These are phyloP conservation scores for Melierax canorus DNA, from an alignment of 2,113 vertebrate species.

Conservation along the genomic window DNA sequence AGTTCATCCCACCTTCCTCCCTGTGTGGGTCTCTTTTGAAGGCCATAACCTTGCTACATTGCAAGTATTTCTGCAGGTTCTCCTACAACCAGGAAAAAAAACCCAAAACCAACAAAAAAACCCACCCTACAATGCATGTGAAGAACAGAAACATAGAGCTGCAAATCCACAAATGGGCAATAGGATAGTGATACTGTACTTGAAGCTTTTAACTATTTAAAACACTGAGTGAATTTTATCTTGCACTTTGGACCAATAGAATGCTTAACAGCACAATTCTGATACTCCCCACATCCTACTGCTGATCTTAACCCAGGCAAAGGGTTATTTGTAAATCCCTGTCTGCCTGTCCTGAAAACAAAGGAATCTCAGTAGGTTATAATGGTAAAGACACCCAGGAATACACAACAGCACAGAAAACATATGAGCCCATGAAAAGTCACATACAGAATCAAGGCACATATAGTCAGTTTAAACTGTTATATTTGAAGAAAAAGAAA, in stretches of 20 bases:
- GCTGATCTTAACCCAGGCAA: neutral
- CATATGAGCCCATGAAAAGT: neutral
- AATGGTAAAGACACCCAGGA: neutral
- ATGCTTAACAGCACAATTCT: neutral
- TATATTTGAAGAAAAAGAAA: neutral
- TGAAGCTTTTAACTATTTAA: neutral
- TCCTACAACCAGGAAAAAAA: neutral
- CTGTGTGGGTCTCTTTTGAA: neutral
- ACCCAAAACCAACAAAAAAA: neutral
- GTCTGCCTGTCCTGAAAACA: neutral
- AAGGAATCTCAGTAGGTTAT: neutral
- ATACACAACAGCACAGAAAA: neutral
- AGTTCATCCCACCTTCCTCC: neutral
- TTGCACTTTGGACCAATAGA: neutral
- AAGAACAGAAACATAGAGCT: neutral
- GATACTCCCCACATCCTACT: neutral
- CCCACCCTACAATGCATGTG: rapidly evolving
- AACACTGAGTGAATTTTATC: neutral
- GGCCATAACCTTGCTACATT: neutral
- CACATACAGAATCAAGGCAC: neutral
- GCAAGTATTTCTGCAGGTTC: neutral
- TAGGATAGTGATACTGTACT: neutral
- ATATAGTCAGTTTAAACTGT: neutral
- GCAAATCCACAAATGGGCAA: neutral
- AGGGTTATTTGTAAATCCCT: neutral